Evolutionary conservation across 2,797 vertebrate genomes (phyloP).

Genomic region (Hemitrygon akajei): DNA sequence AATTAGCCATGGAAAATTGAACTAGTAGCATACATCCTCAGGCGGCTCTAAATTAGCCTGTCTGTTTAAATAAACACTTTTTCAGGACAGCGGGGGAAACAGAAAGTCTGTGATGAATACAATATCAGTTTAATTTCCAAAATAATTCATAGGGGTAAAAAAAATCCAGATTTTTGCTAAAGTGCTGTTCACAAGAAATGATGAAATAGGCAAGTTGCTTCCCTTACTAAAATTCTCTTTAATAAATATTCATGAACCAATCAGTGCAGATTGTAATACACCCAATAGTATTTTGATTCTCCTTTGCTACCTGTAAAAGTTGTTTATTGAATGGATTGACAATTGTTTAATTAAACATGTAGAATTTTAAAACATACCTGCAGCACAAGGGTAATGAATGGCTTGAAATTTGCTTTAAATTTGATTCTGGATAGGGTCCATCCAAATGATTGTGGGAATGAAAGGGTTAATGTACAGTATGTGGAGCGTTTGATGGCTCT

Average conservation of each 20-base stretch:
- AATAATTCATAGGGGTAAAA: background rate
- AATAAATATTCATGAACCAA: background rate
- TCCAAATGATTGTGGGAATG: too few relatives aligned
- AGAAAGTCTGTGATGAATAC: background rate
- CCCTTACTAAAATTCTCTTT: background rate
- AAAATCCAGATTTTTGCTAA: background rate
- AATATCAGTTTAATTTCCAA: background rate
- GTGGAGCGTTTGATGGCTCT: too few relatives aligned
- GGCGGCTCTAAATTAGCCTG: background rate
- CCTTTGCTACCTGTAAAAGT: background rate
- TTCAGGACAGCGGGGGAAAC: background rate
- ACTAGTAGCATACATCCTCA: background rate
- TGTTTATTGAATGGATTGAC: background rate
- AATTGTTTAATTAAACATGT: background rate
- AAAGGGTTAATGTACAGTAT: too few relatives aligned
- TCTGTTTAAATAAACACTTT: conserved; percentile 13
- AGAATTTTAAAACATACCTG: background rate
- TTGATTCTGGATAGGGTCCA: background rate
- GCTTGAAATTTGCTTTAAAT: background rate
- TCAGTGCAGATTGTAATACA: background rate
- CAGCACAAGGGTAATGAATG: background rate
- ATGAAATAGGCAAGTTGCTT: background rate
- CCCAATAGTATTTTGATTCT: background rate
- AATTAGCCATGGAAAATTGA: conserved; percentile 18
- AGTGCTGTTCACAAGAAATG: background rate